Conservation (phyloP, 1,140 invertebrate genomes). For the Drosophila novamexicana region DNA sequence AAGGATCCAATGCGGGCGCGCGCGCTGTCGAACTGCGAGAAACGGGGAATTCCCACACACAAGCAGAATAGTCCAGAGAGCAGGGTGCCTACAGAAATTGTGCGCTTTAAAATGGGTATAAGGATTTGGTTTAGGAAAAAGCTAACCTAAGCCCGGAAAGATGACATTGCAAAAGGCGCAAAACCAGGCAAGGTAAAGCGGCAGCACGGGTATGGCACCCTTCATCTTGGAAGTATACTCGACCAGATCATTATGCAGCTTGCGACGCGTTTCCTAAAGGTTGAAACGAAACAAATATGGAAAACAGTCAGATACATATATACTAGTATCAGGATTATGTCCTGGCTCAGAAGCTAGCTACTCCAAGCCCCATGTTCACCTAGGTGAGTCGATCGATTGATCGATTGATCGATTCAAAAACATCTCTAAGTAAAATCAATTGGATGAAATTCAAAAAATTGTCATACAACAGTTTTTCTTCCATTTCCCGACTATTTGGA, state of each 20-base stretch:
- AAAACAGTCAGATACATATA: neutral
- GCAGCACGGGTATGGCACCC: conserved; percentile 94
- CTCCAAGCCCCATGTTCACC: no score
- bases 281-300: neutral
- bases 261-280: conserved; percentile 90
- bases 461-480: no score
- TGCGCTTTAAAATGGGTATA: neutral
- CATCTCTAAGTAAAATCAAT: no score
- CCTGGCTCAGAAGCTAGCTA: no score
- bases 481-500: no score
- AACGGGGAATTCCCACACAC: conserved; percentile 94
- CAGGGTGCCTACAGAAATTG: conserved; percentile 89
- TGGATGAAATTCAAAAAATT: no score
- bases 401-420: no score
- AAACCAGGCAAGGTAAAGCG: conserved; percentile 92
- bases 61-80: conserved; percentile 94
- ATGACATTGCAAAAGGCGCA: conserved; percentile 94
- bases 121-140: neutral
- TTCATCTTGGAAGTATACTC: conserved; percentile 93
- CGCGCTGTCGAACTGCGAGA: conserved; percentile 89
- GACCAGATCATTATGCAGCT: conserved; percentile 90
- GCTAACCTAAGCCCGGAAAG: conserved; percentile 92
- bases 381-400: no score
- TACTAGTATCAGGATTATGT: no score
- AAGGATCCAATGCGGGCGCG: conserved; percentile 90